phyloP scores from a whole-genome alignment of 23 tunicate genomes.

The Phallusia fumigata region DNA sequence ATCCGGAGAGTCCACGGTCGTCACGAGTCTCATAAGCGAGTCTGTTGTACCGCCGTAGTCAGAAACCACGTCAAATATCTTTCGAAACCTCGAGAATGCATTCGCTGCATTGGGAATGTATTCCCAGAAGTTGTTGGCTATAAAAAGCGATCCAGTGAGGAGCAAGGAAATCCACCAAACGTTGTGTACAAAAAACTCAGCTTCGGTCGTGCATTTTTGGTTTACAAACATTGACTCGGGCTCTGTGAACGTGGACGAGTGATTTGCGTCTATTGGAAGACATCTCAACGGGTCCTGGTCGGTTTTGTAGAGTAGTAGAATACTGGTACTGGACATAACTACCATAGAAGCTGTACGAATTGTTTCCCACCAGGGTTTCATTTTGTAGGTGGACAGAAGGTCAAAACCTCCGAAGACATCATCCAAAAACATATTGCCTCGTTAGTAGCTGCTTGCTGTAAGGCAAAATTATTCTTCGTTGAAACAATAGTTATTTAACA shows the following conservation, averaged over 20 bases:
- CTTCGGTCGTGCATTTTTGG: not conserved
- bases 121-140: not conserved
- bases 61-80: not conserved
- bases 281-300: not conserved
- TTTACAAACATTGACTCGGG: not conserved
- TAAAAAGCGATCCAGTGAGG: not conserved
- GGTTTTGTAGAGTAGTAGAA: not conserved
- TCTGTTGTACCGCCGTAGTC: not conserved
- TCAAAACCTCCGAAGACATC: not conserved
- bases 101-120: not conserved
- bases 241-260: not conserved
- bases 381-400: not conserved
- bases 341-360: not conserved
- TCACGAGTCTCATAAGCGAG: not conserved
- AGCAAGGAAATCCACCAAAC: not conserved
- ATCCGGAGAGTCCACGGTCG: not conserved
- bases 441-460: too few relatives aligned
- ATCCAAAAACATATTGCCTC: not conserved
- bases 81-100: not conserved
- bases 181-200: not conserved
- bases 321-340: not conserved
- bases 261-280: not conserved
- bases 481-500: too few relatives aligned
- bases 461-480: too few relatives aligned
- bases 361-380: slow-evolving; percentile 5